Evolutionary conservation across 2,888 invertebrate species (phyloP).

Genomic region (Habrosyne pyritoides): DNA sequence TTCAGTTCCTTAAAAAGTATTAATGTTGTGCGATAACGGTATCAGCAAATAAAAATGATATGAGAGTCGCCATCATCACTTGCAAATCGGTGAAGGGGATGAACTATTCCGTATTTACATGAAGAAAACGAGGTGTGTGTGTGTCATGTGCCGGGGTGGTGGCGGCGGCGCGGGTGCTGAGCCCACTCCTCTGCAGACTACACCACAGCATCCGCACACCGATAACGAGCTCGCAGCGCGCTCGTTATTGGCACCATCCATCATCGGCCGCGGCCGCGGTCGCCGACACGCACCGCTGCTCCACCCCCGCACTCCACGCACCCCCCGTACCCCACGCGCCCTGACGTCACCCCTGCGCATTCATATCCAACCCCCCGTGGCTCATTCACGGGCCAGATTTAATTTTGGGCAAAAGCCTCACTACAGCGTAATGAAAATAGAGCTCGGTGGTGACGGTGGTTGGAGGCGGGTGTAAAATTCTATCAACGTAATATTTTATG

Average conservation of each 20-base stretch:
- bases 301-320: slow-evolving; percentile 18
- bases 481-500: no score
- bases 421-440: neutral
- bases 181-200: neutral
- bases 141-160: neutral
- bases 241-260: slow-evolving; percentile 73
- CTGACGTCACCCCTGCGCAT: slow-evolving; percentile 1
- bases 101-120: neutral
- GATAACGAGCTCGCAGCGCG: slow-evolving; percentile 42
- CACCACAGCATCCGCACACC: slow-evolving; percentile 5
- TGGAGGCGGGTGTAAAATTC: no score
- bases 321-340: slow-evolving; percentile 4
- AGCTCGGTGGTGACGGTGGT: slow-evolving; percentile 2
- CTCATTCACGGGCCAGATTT: slow-evolving; percentile 28
- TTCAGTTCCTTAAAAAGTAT: no score
- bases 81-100: neutral
- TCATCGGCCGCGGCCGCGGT: slow-evolving; percentile 51
- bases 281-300: slow-evolving; percentile 31
- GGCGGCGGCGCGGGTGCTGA: slow-evolving; percentile 4
- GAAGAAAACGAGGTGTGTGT: neutral
- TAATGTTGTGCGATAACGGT: no score
- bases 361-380: slow-evolving; percentile 5
- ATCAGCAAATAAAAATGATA: no score
- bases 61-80: neutral
- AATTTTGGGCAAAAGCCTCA: slow-evolving; percentile 14